Base-by-base conservation (phyloP, 2,113 vertebrate species). In the Tretioscincus oriximinensis region DNA sequence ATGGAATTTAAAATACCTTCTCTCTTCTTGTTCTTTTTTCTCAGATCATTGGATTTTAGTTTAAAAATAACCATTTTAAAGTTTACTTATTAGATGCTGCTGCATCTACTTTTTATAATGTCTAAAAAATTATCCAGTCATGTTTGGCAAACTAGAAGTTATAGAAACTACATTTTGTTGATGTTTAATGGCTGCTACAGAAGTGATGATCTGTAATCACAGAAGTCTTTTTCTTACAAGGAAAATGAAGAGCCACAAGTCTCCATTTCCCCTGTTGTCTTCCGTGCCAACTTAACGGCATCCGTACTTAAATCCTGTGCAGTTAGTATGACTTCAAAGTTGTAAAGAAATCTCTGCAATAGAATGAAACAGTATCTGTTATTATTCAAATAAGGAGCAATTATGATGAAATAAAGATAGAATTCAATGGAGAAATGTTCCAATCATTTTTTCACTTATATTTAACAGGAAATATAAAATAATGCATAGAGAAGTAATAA, bases 391-490 rank as follows among this genome's bases (percentile, higher is more conserved):
- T 94, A 95, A 89, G 92, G 94, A 95, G 93, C 92, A 95, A 95
- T 95, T 95, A 95, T 90, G 93, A 95, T 96, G 93, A 95, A 95
- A 95, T 95, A 95, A 94, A 95, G 94, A 95, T 94, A 95, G 92
- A 95, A 95, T 93, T 93, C 93, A 92, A 92, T 90, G 90, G 95
- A 94, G 94, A 94, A 95, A 92, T 93, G 87, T 84, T 45, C 83
- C 93, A 94, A 92, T 94, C 95, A 94, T 93, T 95, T 93, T 58
- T 93, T 94, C 91, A 93, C 92, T 95, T 94, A 94, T 91, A 94
- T 94, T 94, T 96, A 95, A 94, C 91, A 92, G 77, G 90, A 94
- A 94, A 94, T 90, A 93, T 94, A 94, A 95, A 94, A 91, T 0
- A 85, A 92, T 92, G 84, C 91, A 92, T 94, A 91, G 86, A 92